These are phyloP conservation scores for Epinephelus coioides DNA, from an alignment of 2,797 vertebrate species.

Conservation along the genomic window DNA sequence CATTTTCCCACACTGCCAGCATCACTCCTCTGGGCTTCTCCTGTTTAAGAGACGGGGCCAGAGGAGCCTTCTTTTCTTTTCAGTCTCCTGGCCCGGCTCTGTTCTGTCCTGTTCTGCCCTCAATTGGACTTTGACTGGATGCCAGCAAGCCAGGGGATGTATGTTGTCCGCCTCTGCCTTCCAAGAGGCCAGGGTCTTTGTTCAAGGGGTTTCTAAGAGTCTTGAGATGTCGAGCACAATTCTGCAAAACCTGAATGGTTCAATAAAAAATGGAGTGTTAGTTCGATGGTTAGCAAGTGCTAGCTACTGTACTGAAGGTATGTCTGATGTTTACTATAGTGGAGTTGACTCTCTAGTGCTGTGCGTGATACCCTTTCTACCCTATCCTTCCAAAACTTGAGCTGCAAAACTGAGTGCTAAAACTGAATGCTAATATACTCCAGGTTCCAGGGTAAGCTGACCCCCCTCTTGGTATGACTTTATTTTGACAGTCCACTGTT, in stretches of 20 bases:
- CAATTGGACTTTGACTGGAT: constrained; percentile 86
- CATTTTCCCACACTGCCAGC: constrained; percentile 91
- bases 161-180: constrained; percentile 81
- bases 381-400: neutral
- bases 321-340: constrained; percentile 5
- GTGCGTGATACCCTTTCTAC: neutral
- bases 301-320: constrained; percentile 43
- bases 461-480: neutral
- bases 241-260: constrained; percentile 73
- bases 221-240: constrained; percentile 81
- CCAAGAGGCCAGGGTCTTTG: constrained; percentile 81
- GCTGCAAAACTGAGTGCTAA: neutral
- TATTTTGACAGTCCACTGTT: neutral
- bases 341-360: neutral
- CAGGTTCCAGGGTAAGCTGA: neutral
- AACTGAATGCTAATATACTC: neutral
- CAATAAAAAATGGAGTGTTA: constrained; percentile 50
- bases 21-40: constrained; percentile 84
- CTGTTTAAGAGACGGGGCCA: constrained; percentile 78
- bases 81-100: constrained; percentile 78
- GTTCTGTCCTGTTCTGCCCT: constrained; percentile 85
- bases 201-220: constrained; percentile 74
- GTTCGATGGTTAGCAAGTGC: constrained; percentile 61
- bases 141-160: constrained; percentile 85
- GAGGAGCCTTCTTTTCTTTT: constrained; percentile 82